Percentiles rank a stretch among this genome's conserved stretches.
These are phyloP conservation scores for Cyrtorhinus lividipennis DNA, from an alignment of 1,140 invertebrate genomes.

Conservation along the genomic window DNA sequence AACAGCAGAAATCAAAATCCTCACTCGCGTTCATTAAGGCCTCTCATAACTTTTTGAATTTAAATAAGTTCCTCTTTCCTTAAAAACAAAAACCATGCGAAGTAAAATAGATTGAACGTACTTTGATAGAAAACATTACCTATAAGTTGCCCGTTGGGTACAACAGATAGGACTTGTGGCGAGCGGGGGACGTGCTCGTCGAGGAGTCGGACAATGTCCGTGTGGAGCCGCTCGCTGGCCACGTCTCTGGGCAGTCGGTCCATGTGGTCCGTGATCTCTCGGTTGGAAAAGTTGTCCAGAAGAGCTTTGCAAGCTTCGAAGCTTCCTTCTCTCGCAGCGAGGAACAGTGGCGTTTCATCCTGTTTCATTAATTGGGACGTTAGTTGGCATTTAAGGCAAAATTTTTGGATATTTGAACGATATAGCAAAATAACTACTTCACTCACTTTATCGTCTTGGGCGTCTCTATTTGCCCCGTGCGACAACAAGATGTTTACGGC, in stretches of 20 bases:
- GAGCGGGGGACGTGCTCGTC: conserved; percentile 80
- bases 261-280: conserved; percentile 97
- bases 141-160: conserved; percentile 43
- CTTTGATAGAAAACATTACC: conserved; percentile 23
- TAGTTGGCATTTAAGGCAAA: conserved; percentile 1
- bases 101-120: too few relatives aligned
- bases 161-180: conserved; percentile 52
- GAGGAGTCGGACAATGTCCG: conserved; percentile 80
- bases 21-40: too few relatives aligned
- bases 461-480: conserved; percentile 88
- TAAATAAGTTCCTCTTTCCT: too few relatives aligned
- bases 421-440: neutral
- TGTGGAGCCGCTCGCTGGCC: conserved; percentile 76
- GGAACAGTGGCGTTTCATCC: conserved; percentile 90
- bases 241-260: conserved; percentile 85
- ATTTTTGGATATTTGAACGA: too few relatives aligned
- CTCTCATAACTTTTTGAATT: too few relatives aligned
- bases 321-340: conserved; percentile 86
- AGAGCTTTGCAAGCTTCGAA: conserved; percentile 81
- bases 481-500: conserved; percentile 81
- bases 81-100: too few relatives aligned
- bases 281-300: conserved; percentile 80
- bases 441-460: conserved; percentile 75
- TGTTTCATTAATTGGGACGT: conserved; percentile 29
- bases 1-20: too few relatives aligned